These are phyloP conservation scores for Monochamus saltuarius DNA, from an alignment of 1,140 invertebrate genomes.

Conservation along the genomic window DNA sequence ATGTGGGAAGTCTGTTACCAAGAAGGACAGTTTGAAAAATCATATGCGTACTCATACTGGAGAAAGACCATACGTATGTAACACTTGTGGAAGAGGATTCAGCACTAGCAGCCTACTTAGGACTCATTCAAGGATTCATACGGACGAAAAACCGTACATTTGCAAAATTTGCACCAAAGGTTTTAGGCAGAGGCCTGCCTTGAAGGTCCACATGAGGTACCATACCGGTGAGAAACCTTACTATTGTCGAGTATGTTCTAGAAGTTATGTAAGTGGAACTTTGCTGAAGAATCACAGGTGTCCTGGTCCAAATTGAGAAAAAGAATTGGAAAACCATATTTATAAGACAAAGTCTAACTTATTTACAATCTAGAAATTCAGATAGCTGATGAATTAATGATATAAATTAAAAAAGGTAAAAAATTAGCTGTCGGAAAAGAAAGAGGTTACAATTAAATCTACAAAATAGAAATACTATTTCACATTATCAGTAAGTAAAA, in stretches of 20 bases:
- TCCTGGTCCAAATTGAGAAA: slow-evolving; percentile 7
- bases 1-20: slow-evolving; percentile 55
- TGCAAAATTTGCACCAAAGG: slow-evolving; percentile 54
- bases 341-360: too few relatives aligned
- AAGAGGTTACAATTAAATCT: too few relatives aligned
- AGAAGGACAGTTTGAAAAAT: slow-evolving; percentile 50
- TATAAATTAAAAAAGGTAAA: too few relatives aligned
- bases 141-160: slow-evolving; percentile 51
- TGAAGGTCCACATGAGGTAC: slow-evolving; percentile 57
- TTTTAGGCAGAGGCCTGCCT: slow-evolving; percentile 33
- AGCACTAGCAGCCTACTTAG: slow-evolving; percentile 65
- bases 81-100: slow-evolving; percentile 62
- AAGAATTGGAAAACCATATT: neutral
- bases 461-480: too few relatives aligned
- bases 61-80: slow-evolving; percentile 56
- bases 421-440: too few relatives aligned
- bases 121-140: slow-evolving; percentile 54
- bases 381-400: too few relatives aligned
- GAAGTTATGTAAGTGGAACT: slow-evolving; percentile 57
- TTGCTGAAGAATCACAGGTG: slow-evolving; percentile 14
- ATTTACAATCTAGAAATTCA: too few relatives aligned
- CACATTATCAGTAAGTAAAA: too few relatives aligned
- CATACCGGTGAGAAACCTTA: slow-evolving; percentile 74
- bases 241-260: slow-evolving; percentile 54
- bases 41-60: slow-evolving; percentile 56